A percentile compares a stretch with the other conserved stretches of the same genome.
Conservation (phyloP, 2,888 invertebrate species). For the Ophraella communa region DNA sequence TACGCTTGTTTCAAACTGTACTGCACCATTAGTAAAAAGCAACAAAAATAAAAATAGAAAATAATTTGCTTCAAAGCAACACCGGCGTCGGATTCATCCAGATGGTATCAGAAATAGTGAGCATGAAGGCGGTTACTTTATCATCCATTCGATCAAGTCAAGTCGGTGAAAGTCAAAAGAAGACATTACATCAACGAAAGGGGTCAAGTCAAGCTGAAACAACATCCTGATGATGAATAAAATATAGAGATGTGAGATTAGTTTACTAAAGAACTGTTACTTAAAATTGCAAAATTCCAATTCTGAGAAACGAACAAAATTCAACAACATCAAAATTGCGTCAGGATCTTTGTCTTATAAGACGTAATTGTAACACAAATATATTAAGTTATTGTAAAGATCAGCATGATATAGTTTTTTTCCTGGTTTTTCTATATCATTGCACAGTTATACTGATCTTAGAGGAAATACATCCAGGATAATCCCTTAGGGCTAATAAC, state of each 20-base stretch:
- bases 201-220: constrained; percentile 60
- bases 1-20: neutral
- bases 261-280: neutral
- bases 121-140: constrained; percentile 47
- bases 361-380: too few relatives aligned
- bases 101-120: constrained; percentile 33
- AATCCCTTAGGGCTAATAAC: too few relatives aligned
- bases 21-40: neutral
- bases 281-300: neutral
- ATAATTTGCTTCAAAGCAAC: constrained; percentile 35
- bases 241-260: neutral
- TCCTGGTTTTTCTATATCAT: too few relatives aligned
- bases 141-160: constrained; percentile 44
- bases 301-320: neutral
- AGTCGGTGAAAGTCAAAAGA: constrained; percentile 60
- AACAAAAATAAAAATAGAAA: constrained; percentile 26
- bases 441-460: too few relatives aligned
- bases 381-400: too few relatives aligned
- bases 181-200: constrained; percentile 61
- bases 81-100: constrained; percentile 7
- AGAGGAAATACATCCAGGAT: too few relatives aligned
- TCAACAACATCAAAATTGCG: too few relatives aligned
- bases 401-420: too few relatives aligned
- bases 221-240: constrained; percentile 56
- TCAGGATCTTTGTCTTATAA: too few relatives aligned